phyloP scores from a whole-genome alignment of 35 echinoderm and acorn worm species.

The Stichopus chloronotus region DNA sequence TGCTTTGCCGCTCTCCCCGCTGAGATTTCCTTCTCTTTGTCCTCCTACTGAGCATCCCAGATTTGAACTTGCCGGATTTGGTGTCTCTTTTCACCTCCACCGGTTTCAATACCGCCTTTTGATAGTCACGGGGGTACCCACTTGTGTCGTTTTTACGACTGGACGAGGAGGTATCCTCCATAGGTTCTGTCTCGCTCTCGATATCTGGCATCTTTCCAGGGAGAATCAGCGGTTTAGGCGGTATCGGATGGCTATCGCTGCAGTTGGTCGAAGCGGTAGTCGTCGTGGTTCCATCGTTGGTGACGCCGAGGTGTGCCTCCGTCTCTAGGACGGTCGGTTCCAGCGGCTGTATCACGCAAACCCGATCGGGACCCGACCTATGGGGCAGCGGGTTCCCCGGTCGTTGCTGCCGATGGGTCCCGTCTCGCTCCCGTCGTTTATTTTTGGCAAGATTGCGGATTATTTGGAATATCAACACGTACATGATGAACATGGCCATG shows the following conservation, averaged over 20 bases:
- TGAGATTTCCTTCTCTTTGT: slow-evolving; percentile 62
- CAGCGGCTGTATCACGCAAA: slow-evolving; percentile 67
- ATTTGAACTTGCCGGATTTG: slow-evolving; percentile 60
- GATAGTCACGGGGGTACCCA: slow-evolving; percentile 55
- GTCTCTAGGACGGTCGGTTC: slow-evolving; percentile 79
- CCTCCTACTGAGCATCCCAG: slow-evolving; percentile 41
- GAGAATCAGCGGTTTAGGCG: slow-evolving; percentile 15
- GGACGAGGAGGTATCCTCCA: slow-evolving; percentile 88
- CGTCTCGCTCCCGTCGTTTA: slow-evolving; percentile 63
- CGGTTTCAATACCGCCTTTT: slow-evolving; percentile 51
- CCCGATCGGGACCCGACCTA: slow-evolving; percentile 66
- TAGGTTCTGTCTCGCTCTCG: slow-evolving; percentile 80
- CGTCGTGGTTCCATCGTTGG: slow-evolving; percentile 71
- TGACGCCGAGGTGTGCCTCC: slow-evolving; percentile 63
- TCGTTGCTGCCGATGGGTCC: neutral
- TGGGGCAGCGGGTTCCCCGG: slow-evolving; percentile 46
- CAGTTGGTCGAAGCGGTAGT: slow-evolving; percentile 68
- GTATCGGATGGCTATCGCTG: neutral
- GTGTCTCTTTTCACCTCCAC: slow-evolving; percentile 44
- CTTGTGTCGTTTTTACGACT: slow-evolving; percentile 37
- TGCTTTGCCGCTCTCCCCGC: slow-evolving; percentile 82
- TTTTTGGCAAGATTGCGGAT: slow-evolving; percentile 84
- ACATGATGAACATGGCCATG: slow-evolving; percentile 83
- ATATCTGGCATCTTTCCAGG: slow-evolving; percentile 70
- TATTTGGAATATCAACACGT: slow-evolving; percentile 87